Conservation (phyloP, 2,113 vertebrate species). For the Colistium nudipinnis region DNA sequence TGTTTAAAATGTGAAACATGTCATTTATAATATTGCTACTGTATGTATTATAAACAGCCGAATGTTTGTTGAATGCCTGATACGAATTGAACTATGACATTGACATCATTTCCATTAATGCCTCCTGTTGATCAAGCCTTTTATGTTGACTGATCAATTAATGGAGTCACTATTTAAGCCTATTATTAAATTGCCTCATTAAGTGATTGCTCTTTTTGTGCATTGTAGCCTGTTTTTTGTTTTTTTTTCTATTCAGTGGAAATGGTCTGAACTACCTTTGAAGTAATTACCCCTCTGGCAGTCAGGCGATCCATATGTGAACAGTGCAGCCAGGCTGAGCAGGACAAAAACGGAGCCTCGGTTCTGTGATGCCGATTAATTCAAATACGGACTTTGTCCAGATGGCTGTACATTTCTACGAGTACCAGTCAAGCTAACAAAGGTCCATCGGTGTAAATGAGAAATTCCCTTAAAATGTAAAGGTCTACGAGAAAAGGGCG, state of each 20-base stretch:
- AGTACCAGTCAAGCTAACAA: slow-evolving; percentile 38
- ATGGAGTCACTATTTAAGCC: background rate
- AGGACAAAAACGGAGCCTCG: slow-evolving; percentile 65
- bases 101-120: too few species aligned
- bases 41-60: too few species aligned
- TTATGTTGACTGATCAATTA: background rate
- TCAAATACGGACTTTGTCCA: slow-evolving; percentile 60
- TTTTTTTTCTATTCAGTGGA: slow-evolving; percentile 6
- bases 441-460: slow-evolving; percentile 19
- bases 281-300: slow-evolving; percentile 56
- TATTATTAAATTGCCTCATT: slow-evolving; percentile 20
- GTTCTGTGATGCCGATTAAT: slow-evolving; percentile 66
- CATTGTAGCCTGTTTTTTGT: slow-evolving; percentile 2
- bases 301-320: slow-evolving; percentile 60
- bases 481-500: background rate
- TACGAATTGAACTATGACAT: too few species aligned
- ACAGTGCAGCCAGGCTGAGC: slow-evolving; percentile 59
- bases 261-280: slow-evolving; percentile 46
- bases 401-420: slow-evolving; percentile 40
- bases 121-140: too few species aligned
- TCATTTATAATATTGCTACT: too few species aligned
- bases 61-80: too few species aligned
- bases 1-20: too few species aligned
- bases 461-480: background rate
- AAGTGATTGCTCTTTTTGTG: background rate